Conservation (phyloP, 2,113 vertebrate species). For the Macrotus californicus region DNA sequence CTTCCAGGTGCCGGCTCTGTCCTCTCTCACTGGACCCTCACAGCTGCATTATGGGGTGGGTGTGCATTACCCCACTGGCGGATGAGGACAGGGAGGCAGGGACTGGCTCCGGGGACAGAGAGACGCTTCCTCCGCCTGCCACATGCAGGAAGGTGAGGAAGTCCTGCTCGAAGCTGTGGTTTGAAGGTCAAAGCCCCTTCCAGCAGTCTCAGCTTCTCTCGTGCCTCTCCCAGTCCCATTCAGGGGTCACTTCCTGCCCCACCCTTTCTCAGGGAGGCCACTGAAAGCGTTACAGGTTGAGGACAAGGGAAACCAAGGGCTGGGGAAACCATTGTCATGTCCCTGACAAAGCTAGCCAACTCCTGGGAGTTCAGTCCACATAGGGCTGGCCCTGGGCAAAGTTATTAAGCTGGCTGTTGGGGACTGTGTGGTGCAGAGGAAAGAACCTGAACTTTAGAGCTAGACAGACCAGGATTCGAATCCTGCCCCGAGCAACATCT, state of each 20-base stretch:
- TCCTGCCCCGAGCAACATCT: background rate
- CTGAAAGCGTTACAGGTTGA: background rate
- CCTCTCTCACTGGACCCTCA: background rate
- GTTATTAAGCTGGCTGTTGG: background rate
- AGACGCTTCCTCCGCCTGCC: too few relatives aligned
- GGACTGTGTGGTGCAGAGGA: background rate
- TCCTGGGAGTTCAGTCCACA: background rate
- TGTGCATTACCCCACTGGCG: too few relatives aligned
- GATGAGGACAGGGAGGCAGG: background rate
- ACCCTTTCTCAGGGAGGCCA: background rate
- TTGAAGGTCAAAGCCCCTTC: background rate
- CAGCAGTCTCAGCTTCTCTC: background rate
- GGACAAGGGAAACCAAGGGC: background rate
- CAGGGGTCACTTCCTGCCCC: background rate
- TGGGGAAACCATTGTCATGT: background rate
- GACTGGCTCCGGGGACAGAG: background rate
- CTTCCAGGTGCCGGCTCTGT: background rate
- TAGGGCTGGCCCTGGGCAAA: background rate
- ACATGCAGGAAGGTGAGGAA: background rate
- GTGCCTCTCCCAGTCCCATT: background rate
- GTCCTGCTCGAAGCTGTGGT: background rate
- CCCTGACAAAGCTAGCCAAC: background rate
- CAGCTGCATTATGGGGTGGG: background rate
- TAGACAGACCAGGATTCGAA: background rate
- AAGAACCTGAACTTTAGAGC: background rate